Base-by-base conservation (phyloP, 1,140 invertebrate genomes). In the Macrocentrus cingulum region DNA sequence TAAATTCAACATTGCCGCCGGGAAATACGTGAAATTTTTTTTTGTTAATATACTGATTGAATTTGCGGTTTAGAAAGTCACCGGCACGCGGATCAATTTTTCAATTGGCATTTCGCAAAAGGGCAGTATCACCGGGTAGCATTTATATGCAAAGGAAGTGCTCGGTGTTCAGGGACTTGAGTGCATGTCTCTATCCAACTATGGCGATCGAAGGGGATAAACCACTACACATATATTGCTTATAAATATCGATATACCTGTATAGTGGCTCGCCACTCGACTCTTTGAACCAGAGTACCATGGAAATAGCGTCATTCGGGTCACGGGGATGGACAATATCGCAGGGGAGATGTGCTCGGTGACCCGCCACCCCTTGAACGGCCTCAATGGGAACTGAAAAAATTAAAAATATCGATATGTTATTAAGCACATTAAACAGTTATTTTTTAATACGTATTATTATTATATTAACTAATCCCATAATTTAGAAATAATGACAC, bases 211-310 rank as follows among this genome's bases (percentile, higher is more conserved):
- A n/a, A 54, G 6, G 39, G 41, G 23, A n/a, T 44, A 15, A 25
- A 42, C 32, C 18, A 44, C 22, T 41, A 16, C 25, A 29, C 25
- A 9, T 29, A 29, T 29, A n/a, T 8, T 39, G 36, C 36, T n/a
- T n/a, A 15, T 39, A 39, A 39, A 39, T n/a, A 39, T 39, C 36
- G 36, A n/a, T 29, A 29, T 66, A 92, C 91, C 90, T 91, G 82
- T 92, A 93, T 55, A 94, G 81, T 8, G 91, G 90, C 65, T 92
- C 91, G 49, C 88, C 88, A 66, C 90, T 90, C 36, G 86, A 85
- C 71, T 91, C 90, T 71, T 91, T 91, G 76, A 92, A 92, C 90
- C 91, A 94, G 4, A 94, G 82, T 46, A 94, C 91, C 88, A 94
- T 92, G 50, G 90, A 88, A 39, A 92, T 88, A 2, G 85, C 84